phyloP scores from a whole-genome alignment of 2,113 vertebrate genomes.

The Mirza zaza region DNA sequence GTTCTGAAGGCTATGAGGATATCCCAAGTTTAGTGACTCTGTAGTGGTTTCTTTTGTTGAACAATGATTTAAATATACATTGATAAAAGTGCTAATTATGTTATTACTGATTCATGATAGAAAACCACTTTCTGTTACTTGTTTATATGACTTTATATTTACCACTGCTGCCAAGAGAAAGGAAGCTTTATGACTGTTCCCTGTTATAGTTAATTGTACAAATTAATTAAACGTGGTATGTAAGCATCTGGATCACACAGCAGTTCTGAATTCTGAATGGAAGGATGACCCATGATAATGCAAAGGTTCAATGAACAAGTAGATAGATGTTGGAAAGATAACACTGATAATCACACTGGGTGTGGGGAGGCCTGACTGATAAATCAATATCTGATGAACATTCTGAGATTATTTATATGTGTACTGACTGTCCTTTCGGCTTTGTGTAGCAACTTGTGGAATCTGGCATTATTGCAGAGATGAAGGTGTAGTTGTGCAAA shows the following conservation, averaged over 20 bases:
- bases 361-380: background rate
- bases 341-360: background rate
- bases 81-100: constrained; percentile 42
- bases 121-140: constrained; percentile 39
- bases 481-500: background rate
- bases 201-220: background rate
- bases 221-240: background rate
- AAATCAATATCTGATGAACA: background rate
- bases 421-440: background rate
- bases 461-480: background rate
- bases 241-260: background rate
- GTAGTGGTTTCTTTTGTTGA: constrained; percentile 43
- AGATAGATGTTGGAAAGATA: background rate
- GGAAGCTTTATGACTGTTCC: background rate
- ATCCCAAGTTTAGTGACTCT: background rate
- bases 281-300: background rate
- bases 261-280: background rate
- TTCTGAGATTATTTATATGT: background rate
- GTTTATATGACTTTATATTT: constrained; percentile 36
- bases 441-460: background rate
- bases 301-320: background rate
- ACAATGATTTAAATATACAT: constrained; percentile 16
- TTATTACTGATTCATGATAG: constrained; percentile 23
- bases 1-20: background rate
- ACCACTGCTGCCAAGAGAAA: background rate